Base-by-base conservation (phyloP, 2,888 invertebrate species). In the Antheraea assamensis region DNA sequence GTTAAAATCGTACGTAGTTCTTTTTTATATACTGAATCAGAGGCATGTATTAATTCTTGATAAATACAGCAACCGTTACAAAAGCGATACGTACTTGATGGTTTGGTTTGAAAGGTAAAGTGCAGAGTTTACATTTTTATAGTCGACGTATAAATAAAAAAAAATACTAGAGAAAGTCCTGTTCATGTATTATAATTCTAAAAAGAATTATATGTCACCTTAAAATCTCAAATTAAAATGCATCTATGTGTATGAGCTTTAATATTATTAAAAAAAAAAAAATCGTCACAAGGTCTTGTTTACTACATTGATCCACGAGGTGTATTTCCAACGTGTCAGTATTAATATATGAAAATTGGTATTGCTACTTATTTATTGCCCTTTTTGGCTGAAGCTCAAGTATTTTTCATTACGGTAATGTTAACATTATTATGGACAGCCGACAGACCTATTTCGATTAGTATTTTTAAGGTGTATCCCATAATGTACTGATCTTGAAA, bases 321-420 rank as follows among this genome's bases (percentile, higher is more conserved):
- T 68, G 74, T 68, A 30, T 30, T 74, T 71, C 66, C 42, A 52
- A 80, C 80, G 83, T 83, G 84, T 85, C 85, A 80, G 76, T 76
- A 80, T 82, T 88, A 88, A 90, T 88, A 84, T 91, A 91, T 90
- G 88, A 80, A 89, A 89, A 92, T 90, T 89, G 86, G 75, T 76
- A 78, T 78, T 75, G 75, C 75, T 76, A 75, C 76, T 71, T 75
- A 87, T 90, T 89, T 89, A 89, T 88, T 83, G 78, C 80, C 76
- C 77, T 81, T 84, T 90, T 90, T 91, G 90, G 90, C 88, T 76
- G 79, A 70, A 78, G 80, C 81, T 88, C 87, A 90, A 90, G 77
- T 86, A 87, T 88, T 88, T 89, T 90, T 89, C 85, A 87, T 86
- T 87, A 88, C 80, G 79, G 74, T 87, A 86, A 89, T 85, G 82